A percentile compares a stretch with the other conserved stretches of the same genome.
Evolutionary conservation across 1,140 invertebrate genomes (phyloP).

Genomic region (Drosophila triauraria): DNA sequence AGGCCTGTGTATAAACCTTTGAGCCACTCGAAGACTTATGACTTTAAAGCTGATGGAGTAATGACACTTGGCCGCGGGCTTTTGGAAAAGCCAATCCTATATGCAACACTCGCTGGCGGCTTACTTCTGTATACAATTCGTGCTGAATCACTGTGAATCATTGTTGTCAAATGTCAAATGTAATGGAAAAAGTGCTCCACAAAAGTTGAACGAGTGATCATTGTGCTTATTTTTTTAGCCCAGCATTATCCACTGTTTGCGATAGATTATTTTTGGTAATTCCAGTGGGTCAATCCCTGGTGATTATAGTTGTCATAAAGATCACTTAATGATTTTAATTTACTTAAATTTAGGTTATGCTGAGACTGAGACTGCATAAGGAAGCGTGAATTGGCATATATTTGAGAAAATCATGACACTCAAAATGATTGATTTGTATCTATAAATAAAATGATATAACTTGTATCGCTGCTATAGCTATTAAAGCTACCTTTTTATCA

Average conservation of each 20-base stretch:
- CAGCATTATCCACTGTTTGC: constrained; percentile 19
- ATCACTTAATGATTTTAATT: constrained; percentile 12
- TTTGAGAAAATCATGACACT: constrained; percentile 3
- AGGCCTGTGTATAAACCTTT: constrained; percentile 22
- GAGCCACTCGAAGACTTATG: constrained; percentile 57
- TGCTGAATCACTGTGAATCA: constrained; percentile 63
- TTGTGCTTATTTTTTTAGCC: constrained; percentile 8
- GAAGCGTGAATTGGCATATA: constrained; percentile 14
- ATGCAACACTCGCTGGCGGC: constrained; percentile 47
- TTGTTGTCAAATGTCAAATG: constrained; percentile 57
- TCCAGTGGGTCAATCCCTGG: constrained; percentile 11
- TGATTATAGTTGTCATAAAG: background rate
- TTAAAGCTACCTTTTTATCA: background rate
- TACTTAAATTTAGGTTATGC: background rate
- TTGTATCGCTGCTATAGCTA: background rate
- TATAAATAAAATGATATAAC: constrained; percentile 1
- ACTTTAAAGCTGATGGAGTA: constrained; percentile 53
- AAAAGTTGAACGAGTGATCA: constrained; percentile 27
- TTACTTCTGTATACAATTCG: constrained; percentile 35
- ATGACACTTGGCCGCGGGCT: constrained; percentile 38
- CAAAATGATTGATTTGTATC: background rate
- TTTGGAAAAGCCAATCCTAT: constrained; percentile 65
- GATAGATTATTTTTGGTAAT: constrained; percentile 23
- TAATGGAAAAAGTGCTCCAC: constrained; percentile 36
- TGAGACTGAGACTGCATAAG: constrained; percentile 7